A percentile compares a stretch with the other conserved stretches of the same genome.
These are phyloP conservation scores for Dicerorhinus sumatrensis DNA, from an alignment of 2,113 vertebrate species.

Conservation along the genomic window DNA sequence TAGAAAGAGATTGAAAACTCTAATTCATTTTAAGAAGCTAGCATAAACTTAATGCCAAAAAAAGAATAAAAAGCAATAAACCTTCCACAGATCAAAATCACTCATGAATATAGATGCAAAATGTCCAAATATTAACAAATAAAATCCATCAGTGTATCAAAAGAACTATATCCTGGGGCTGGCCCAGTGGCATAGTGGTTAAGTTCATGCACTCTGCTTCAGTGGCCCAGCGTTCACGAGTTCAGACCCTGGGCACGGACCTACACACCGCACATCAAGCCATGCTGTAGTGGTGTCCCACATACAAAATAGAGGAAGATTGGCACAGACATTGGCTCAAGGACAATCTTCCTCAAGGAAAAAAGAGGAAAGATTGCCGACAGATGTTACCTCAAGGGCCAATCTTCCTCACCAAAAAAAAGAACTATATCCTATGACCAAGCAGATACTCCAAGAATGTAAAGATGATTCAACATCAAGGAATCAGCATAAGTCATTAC, in stretches of 20 bases:
- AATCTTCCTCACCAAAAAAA: not conserved
- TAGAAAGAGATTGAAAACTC: not conserved
- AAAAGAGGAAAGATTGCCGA: no score
- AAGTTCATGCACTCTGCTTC: no score
- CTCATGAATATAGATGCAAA: not conserved
- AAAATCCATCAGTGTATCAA: not conserved
- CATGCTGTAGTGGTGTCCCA: no score
- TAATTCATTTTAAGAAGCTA: slow-evolving; percentile 26
- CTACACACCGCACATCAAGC: no score
- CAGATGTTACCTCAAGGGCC: no score
- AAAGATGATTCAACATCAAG: not conserved
- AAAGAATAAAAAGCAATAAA: not conserved
- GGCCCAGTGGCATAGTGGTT: no score
- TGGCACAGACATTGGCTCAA: no score
- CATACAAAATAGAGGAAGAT: no score
- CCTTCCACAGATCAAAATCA: not conserved
- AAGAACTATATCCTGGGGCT: not conserved
- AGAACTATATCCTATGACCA: not conserved
- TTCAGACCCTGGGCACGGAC: no score
- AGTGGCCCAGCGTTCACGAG: no score
- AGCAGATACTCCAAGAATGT: not conserved
- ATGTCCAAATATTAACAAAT: slow-evolving; percentile 16
- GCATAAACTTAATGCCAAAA: not conserved
- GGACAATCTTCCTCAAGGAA: no score
- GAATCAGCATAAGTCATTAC: not conserved